These are phyloP conservation scores for Mungos mungo DNA, from an alignment of 2,113 vertebrate species.

Conservation along the genomic window DNA sequence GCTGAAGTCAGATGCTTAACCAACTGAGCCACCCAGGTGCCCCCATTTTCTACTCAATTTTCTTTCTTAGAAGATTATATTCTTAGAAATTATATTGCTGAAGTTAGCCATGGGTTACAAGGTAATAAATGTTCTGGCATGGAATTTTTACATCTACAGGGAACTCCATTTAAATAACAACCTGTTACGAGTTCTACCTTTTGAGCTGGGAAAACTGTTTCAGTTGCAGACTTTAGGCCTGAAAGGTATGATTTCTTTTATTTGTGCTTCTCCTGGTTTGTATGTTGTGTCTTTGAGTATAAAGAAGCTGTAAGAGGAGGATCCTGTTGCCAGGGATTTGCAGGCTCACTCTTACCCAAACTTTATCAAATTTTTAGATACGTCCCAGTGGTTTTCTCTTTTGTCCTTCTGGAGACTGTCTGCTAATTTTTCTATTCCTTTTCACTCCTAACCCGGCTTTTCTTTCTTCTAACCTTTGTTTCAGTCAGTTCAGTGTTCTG, in stretches of 20 bases:
- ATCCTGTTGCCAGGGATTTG: not conserved
- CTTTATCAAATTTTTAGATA: not conserved
- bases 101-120: conserved; percentile 59
- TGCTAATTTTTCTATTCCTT: not conserved
- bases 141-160: conserved; percentile 88
- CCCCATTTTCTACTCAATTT: not conserved
- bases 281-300: conserved; percentile 27
- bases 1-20: no score
- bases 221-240: conserved; percentile 99
- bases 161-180: conserved; percentile 99
- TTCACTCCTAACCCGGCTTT: not conserved
- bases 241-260: conserved; percentile 91
- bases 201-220: conserved; percentile 99
- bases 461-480: not conserved
- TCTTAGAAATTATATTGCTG: conserved; percentile 64
- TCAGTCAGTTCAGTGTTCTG: not conserved
- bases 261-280: conserved; percentile 53
- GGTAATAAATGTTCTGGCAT: conserved; percentile 70
- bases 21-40: no score
- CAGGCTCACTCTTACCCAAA: not conserved
- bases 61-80: not conserved
- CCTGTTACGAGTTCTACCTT: conserved; percentile 99
- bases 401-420: not conserved
- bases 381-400: not conserved
- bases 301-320: not conserved